These are phyloP conservation scores for Acanthurus leucopareius DNA, from an alignment of 2,797 vertebrate species.

Conservation along the genomic window DNA sequence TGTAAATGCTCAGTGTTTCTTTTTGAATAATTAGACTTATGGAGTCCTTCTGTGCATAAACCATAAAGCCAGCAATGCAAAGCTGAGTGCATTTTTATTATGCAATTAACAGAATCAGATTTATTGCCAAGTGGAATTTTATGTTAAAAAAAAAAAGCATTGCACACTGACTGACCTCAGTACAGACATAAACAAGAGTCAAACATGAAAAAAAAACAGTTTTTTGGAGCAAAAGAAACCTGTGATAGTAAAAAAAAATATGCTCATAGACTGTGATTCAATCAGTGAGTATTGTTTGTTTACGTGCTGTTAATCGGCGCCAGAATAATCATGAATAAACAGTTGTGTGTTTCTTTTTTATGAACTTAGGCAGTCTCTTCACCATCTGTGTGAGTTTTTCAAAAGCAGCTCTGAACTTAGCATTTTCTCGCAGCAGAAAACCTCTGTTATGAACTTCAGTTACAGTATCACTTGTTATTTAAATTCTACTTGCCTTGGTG, in stretches of 20 bases:
- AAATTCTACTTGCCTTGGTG: conserved; percentile 27
- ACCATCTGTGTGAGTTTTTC: background rate
- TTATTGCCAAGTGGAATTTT: background rate
- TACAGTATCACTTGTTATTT: conserved; percentile 33
- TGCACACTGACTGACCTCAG: background rate
- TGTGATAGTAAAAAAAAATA: background rate
- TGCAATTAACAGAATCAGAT: background rate
- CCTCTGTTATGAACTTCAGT: conserved; percentile 32
- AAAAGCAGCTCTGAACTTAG: conserved; percentile 2
- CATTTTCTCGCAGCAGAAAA: conserved; percentile 11
- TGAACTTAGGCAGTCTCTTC: too few relatives aligned
- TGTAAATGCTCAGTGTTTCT: conserved; percentile 5
- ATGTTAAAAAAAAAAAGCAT: background rate
- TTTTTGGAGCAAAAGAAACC: background rate
- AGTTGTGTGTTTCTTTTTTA: background rate
- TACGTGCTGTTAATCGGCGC: background rate
- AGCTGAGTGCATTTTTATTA: conserved; percentile 3
- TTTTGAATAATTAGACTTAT: conserved; percentile 7
- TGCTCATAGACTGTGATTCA: conserved; percentile 1
- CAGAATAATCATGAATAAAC: background rate
- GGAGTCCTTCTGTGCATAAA: conserved; percentile 9
- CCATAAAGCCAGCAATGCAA: background rate
- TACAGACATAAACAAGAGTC: background rate
- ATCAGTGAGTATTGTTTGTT: background rate
- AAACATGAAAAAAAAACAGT: background rate